Evolutionary conservation across 2,888 invertebrate species (phyloP).

Genomic region (Strigamia transsilvanica): DNA sequence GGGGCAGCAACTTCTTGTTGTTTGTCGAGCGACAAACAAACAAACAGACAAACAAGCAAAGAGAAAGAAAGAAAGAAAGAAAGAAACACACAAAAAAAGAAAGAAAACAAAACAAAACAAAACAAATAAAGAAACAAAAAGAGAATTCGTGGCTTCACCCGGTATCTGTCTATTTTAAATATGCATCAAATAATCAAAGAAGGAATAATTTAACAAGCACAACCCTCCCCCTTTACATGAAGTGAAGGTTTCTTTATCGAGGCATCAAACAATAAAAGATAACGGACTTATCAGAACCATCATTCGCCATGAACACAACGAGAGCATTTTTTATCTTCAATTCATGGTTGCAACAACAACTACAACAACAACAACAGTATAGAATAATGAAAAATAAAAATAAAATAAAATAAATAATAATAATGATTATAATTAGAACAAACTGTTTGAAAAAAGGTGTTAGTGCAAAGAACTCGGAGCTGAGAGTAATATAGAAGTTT

Average conservation of each 20-base stretch:
- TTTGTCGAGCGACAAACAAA: background rate
- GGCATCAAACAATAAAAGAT: background rate
- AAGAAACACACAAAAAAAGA: too few relatives aligned
- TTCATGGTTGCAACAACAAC: background rate
- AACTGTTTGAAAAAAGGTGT: slow-evolving; percentile 36
- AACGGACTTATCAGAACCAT: background rate
- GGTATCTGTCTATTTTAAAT: slow-evolving; percentile 52
- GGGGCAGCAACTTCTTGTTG: slow-evolving; percentile 1
- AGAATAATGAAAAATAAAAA: background rate
- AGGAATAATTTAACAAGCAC: slow-evolving; percentile 1
- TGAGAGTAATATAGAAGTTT: slow-evolving; percentile 23
- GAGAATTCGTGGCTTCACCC: slow-evolving; percentile 18
- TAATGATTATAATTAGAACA: slow-evolving; percentile 7
- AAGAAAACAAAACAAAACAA: too few relatives aligned
- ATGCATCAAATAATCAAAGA: slow-evolving; percentile 50
- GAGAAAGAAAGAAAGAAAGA: background rate
- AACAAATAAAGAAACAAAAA: too few relatives aligned
- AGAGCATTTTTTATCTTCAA: background rate
- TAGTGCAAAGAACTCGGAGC: slow-evolving; percentile 29
- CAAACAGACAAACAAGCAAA: too few relatives aligned
- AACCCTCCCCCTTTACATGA: background rate
- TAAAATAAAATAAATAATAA: background rate
- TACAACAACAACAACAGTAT: too few relatives aligned
- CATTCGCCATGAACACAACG: background rate
- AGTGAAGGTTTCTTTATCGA: background rate